These are phyloP conservation scores for Trichopria drosophilae DNA, from an alignment of 2,888 invertebrate genomes.

Conservation along the genomic window DNA sequence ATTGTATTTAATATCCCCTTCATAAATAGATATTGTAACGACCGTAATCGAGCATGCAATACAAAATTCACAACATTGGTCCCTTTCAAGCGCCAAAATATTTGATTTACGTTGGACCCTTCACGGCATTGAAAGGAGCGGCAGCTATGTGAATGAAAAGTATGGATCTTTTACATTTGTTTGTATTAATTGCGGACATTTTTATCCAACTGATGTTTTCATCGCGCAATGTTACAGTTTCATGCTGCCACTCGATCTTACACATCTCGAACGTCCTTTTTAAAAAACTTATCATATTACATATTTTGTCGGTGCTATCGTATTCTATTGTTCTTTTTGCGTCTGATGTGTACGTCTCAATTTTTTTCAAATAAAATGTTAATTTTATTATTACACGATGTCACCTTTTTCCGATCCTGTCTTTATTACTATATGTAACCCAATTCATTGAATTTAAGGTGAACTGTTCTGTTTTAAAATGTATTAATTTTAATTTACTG, in stretches of 20 bases:
- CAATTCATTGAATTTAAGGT: no score
- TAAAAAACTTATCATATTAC: slow-evolving; percentile 41
- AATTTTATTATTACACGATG: slow-evolving; percentile 55
- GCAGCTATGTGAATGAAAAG: slow-evolving; percentile 2
- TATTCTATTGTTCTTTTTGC: slow-evolving; percentile 52
- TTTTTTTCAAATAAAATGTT: slow-evolving; percentile 56
- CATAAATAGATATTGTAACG: no score
- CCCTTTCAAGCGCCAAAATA: no score
- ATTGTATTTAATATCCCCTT: no score
- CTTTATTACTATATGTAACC: no score
- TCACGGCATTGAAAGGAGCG: background rate
- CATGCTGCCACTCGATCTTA: slow-evolving; percentile 12
- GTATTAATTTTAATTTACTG: no score
- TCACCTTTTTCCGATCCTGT: no score
- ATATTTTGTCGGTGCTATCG: slow-evolving; percentile 51
- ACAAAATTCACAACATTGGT: no score
- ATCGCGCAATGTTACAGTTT: slow-evolving; percentile 27
- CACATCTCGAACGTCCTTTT: slow-evolving; percentile 23
- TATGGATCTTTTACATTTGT: slow-evolving; percentile 15
- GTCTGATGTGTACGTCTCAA: slow-evolving; percentile 53
- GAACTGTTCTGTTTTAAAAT: no score
- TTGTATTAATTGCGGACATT: slow-evolving; percentile 27
- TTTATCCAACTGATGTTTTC: slow-evolving; percentile 24
- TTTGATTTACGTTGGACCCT: slow-evolving; percentile 7
- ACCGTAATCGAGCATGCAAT: no score